phyloP scores from a whole-genome alignment of 2,797 vertebrate species.

The Lagocephalus sceleratus region DNA sequence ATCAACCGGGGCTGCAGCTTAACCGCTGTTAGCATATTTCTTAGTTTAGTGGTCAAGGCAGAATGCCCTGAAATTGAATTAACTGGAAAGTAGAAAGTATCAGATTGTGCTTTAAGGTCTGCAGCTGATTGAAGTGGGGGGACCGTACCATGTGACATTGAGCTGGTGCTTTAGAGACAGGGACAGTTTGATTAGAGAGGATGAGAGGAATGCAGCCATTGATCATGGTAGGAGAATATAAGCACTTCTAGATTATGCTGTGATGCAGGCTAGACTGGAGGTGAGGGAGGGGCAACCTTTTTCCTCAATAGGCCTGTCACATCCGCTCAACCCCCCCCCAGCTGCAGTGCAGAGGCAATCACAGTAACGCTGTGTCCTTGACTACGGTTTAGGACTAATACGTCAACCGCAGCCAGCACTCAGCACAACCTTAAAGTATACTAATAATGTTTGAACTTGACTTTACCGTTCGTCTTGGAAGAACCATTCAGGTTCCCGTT shows the following conservation, averaged over 20 bases:
- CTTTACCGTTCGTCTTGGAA: no score
- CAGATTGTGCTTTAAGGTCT: slow-evolving; percentile 13
- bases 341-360: not conserved
- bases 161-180: not conserved
- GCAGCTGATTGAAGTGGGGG: slow-evolving; percentile 1
- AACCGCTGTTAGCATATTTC: slow-evolving; percentile 32
- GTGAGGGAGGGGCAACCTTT: no score
- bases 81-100: slow-evolving; percentile 13
- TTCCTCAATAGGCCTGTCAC: no score
- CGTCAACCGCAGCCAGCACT: no score
- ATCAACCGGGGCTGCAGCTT: slow-evolving; percentile 25
- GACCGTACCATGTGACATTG: not conserved
- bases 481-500: no score
- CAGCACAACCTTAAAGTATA: no score
- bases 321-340: not conserved
- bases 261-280: no score
- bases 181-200: no score
- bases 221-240: no score
- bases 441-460: no score
- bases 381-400: not conserved
- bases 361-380: not conserved
- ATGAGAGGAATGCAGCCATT: no score
- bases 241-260: no score
- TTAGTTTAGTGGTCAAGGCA: slow-evolving; percentile 23
- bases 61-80: slow-evolving; percentile 38